These are phyloP conservation scores for Thymallus thymallus DNA, from an alignment of 2,113 vertebrate genomes.

Conservation along the genomic window DNA sequence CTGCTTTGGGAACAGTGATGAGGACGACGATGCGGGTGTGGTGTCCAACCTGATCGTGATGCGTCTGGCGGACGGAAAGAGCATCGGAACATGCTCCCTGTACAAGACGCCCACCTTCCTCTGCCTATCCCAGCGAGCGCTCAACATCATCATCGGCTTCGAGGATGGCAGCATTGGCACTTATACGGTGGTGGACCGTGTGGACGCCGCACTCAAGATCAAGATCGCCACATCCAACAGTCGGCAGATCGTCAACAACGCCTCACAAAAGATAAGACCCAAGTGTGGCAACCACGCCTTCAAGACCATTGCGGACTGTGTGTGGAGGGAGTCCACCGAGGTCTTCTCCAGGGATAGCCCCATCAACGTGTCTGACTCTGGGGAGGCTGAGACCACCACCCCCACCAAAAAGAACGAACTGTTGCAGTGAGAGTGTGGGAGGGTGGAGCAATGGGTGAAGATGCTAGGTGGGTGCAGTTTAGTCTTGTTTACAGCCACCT, in stretches of 20 bases:
- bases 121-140: slow-evolving; percentile 90
- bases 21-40: slow-evolving; percentile 88
- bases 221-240: slow-evolving; percentile 99
- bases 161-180: slow-evolving; percentile 97
- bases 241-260: slow-evolving; percentile 93
- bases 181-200: slow-evolving; percentile 96
- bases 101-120: slow-evolving; percentile 97
- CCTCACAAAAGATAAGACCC: slow-evolving; percentile 86
- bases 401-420: slow-evolving; percentile 91
- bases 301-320: slow-evolving; percentile 90
- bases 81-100: slow-evolving; percentile 95
- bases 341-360: slow-evolving; percentile 97
- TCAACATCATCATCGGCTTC: slow-evolving; percentile 96
- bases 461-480: slow-evolving; percentile 49
- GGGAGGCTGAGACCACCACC: slow-evolving; percentile 86
- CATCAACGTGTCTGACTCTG: slow-evolving; percentile 89
- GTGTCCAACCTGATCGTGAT: slow-evolving; percentile 94
- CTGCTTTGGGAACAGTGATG: slow-evolving; percentile 87
- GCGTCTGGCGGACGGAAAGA: slow-evolving; percentile 96
- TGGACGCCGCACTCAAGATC: slow-evolving; percentile 95
- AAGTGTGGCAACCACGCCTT: slow-evolving; percentile 89
- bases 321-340: slow-evolving; percentile 96
- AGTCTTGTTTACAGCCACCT: slow-evolving; percentile 80
- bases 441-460: slow-evolving; percentile 12
- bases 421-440: slow-evolving; percentile 79